A percentile compares a stretch with the other conserved stretches of the same genome.
Conservation (phyloP, 2,888 invertebrate genomes). For the Clostera curtula region DNA sequence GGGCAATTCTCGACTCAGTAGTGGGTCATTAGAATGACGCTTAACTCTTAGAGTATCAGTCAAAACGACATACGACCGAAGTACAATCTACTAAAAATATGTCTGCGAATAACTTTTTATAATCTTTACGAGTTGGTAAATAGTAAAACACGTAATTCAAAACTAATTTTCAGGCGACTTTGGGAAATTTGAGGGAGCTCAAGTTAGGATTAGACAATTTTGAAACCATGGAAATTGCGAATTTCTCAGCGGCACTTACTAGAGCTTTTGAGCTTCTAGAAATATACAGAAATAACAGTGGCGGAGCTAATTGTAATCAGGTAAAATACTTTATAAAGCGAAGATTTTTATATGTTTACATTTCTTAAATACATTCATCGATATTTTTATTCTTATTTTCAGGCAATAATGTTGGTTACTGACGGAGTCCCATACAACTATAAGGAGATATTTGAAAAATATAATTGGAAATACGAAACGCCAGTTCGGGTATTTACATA, state of each 20-base stretch:
- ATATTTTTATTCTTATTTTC: constrained; percentile 32
- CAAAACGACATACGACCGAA: too few relatives aligned
- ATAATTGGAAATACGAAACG: constrained; percentile 88
- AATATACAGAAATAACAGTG: constrained; percentile 75
- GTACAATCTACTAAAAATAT: too few relatives aligned
- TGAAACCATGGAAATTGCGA: constrained; percentile 92
- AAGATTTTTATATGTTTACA: too few relatives aligned
- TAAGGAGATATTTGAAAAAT: constrained; percentile 92
- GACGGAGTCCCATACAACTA: constrained; percentile 97
- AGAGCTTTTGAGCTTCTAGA: constrained; percentile 92
- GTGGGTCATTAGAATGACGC: too few relatives aligned
- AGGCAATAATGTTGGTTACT: constrained; percentile 99
- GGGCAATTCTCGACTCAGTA: too few relatives aligned
- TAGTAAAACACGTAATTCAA: too few relatives aligned
- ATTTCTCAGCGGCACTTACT: constrained; percentile 92
- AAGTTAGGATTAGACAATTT: constrained; percentile 86
- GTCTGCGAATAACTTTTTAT: too few relatives aligned
- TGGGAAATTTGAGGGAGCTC: constrained; percentile 87
- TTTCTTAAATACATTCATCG: too few relatives aligned
- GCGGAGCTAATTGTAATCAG: constrained; percentile 79
- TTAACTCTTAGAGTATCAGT: too few relatives aligned
- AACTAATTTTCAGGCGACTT: constrained; percentile 81
- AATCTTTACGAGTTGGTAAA: too few relatives aligned
- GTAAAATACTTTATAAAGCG: constrained; percentile 47
- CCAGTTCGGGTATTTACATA: constrained; percentile 98